These are phyloP conservation scores for Osmerus mordax DNA, from an alignment of 2,113 vertebrate genomes.

Conservation along the genomic window DNA sequence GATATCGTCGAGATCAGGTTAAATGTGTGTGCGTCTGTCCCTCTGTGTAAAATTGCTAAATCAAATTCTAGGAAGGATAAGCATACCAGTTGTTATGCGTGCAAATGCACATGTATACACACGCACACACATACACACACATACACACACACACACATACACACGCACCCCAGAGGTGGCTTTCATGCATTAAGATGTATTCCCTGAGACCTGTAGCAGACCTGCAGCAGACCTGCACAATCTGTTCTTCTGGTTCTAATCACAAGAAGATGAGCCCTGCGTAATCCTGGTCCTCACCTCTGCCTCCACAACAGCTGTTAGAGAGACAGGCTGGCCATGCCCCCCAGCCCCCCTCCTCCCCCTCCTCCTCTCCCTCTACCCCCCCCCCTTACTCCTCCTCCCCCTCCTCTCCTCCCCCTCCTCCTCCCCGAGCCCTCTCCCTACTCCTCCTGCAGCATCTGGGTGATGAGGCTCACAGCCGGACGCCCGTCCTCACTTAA, in stretches of 20 bases:
- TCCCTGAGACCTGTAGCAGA: slow-evolving; percentile 17
- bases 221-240: slow-evolving; percentile 30
- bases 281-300: slow-evolving; percentile 47
- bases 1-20: too few relatives aligned
- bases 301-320: slow-evolving; percentile 45
- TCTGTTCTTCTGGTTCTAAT: slow-evolving; percentile 49
- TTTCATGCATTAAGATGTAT: slow-evolving; percentile 12
- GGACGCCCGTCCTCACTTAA: slow-evolving; percentile 57
- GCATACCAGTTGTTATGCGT: neutral
- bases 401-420: neutral
- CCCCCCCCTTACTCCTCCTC: too few relatives aligned
- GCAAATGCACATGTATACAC: neutral
- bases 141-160: slow-evolving; percentile 28
- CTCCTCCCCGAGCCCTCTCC: neutral
- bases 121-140: neutral
- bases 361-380: neutral
- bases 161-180: neutral
- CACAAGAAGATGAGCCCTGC: slow-evolving; percentile 35
- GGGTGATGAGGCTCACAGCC: slow-evolving; percentile 63
- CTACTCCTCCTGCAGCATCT: slow-evolving; percentile 52
- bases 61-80: slow-evolving; percentile 7
- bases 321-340: slow-evolving; percentile 1
- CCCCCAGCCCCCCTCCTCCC: neutral
- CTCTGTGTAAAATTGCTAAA: neutral
- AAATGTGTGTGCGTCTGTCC: slow-evolving; percentile 10